Percentiles rank a stretch among this genome's conserved stretches.
Evolutionary conservation across 2,888 invertebrate genomes (phyloP).

Genomic region (Hypena proboscidalis): DNA sequence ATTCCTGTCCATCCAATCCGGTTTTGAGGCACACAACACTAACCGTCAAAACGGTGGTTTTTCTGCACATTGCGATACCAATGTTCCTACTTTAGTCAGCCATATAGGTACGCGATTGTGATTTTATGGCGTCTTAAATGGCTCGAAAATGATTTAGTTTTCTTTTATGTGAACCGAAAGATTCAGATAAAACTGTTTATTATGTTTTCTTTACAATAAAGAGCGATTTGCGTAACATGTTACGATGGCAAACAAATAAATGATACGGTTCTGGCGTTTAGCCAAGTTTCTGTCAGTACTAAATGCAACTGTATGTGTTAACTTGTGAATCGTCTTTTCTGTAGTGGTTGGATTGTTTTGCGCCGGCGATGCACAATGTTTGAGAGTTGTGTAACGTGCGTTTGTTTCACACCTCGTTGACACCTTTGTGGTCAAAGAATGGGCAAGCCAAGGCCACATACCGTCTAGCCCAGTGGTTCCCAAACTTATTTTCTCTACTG

Average conservation of each 20-base stretch:
- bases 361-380: background rate
- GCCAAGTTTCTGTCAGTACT: slow-evolving; percentile 7
- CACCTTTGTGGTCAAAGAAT: slow-evolving; percentile 7
- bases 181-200: slow-evolving; percentile 4
- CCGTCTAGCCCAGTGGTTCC: too few relatives aligned
- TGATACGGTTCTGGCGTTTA: background rate
- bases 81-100: background rate
- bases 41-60: slow-evolving; percentile 12
- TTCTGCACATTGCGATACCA: background rate
- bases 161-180: background rate
- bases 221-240: background rate
- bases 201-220: background rate
- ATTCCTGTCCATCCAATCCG: slow-evolving; percentile 1
- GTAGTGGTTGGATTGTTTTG: too few relatives aligned
- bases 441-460: slow-evolving; percentile 9
- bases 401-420: slow-evolving; percentile 8
- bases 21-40: slow-evolving; percentile 4
- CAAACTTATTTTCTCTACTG: too few relatives aligned
- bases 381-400: background rate
- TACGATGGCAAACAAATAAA: slow-evolving; percentile 2
- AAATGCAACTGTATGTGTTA: background rate
- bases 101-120: slow-evolving; percentile 5
- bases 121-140: slow-evolving; percentile 11
- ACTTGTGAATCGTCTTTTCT: too few relatives aligned
- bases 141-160: slow-evolving; percentile 10